These are phyloP conservation scores for Caenorhabditis sinica DNA, from an alignment of 2,888 invertebrate genomes.

Conservation along the genomic window DNA sequence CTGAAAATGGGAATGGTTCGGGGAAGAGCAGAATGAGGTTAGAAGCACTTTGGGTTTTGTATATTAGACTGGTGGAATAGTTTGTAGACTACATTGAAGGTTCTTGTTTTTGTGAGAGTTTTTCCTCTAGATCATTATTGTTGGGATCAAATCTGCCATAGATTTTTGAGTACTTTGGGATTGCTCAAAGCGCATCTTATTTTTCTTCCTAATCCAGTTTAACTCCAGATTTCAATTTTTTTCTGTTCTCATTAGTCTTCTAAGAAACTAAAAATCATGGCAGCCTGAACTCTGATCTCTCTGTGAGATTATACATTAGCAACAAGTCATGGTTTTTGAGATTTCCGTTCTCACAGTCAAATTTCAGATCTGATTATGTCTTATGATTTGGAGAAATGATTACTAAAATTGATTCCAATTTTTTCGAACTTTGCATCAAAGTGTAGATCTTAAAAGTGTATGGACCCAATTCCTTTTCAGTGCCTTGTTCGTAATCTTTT, in stretches of 20 bases:
- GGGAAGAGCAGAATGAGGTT: not conserved
- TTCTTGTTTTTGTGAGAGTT: not conserved
- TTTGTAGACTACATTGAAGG: not conserved
- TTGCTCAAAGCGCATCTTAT: no score
- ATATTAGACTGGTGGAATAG: not conserved
- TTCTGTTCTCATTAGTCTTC: not conserved
- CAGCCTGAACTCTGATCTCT: not conserved
- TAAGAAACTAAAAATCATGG: not conserved
- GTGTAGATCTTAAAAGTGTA: no score
- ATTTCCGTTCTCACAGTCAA: not conserved
- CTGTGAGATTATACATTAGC: not conserved
- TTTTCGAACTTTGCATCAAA: no score
- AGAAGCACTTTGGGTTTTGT: not conserved
- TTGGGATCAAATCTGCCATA: no score
- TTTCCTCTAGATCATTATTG: no score
- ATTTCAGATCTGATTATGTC: not conserved
- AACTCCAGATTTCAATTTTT: not conserved
- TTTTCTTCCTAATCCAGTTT: no score
- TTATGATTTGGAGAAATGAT: not conserved
- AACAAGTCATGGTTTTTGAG: not conserved
- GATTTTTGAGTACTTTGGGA: no score
- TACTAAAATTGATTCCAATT: not conserved
- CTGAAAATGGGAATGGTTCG: constrained; percentile 15
- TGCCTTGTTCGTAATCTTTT: no score
- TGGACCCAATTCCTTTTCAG: no score